Percentiles rank a stretch among this genome's conserved stretches.
phyloP scores from a whole-genome alignment of 30 jellyfish, hydroid and myxozoan species.

The Rhopilema esculentum region DNA sequence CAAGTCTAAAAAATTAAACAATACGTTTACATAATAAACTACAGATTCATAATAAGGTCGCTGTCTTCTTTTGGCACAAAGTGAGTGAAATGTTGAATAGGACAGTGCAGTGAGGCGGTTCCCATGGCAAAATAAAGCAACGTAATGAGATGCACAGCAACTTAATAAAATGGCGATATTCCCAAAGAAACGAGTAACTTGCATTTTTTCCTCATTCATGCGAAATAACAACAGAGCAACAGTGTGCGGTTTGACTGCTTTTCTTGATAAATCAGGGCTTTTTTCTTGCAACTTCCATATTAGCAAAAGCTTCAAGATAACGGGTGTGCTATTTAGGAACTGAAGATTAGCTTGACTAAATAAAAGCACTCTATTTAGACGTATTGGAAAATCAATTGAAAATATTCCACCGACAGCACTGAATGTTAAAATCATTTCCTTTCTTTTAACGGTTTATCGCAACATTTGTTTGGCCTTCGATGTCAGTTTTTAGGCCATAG shows the following conservation, averaged over 20 bases:
- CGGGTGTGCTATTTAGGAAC: no score
- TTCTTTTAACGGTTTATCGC: no score
- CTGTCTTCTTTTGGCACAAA: not conserved
- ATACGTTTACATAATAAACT: no score
- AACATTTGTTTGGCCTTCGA: no score
- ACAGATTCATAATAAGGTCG: not conserved
- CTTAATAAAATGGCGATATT: not conserved
- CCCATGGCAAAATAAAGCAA: not conserved
- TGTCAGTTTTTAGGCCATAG: no score
- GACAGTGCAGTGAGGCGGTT: not conserved
- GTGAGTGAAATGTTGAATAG: not conserved
- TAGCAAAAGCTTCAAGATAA: not conserved
- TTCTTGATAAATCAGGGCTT: not conserved
- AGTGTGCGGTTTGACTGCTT: not conserved
- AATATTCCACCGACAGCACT: no score
- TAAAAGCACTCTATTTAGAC: no score
- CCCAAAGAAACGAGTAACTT: not conserved
- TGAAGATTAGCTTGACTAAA: no score
- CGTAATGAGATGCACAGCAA: not conserved
- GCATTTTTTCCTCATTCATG: not conserved
- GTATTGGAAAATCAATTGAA: no score
- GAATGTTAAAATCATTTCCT: no score
- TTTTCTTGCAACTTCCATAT: not conserved
- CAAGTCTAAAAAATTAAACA: slow-evolving; percentile 59
- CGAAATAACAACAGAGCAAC: not conserved